Conservation (phyloP, 2,113 vertebrate species). For the Oxygymnocypris stewartii region DNA sequence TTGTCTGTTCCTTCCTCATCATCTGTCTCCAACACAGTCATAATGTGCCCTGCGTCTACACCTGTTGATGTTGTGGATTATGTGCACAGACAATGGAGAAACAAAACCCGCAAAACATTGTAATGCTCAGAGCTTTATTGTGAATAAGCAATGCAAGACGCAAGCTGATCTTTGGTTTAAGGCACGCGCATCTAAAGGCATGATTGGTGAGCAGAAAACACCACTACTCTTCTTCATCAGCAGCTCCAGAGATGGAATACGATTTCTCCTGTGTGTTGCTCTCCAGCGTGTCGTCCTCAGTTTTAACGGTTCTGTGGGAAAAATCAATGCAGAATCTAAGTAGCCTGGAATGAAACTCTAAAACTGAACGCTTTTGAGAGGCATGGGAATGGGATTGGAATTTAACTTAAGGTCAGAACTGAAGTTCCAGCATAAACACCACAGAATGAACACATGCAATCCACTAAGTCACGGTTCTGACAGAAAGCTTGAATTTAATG, state of each 20-base stretch:
- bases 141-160: neutral
- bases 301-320: conserved; percentile 67
- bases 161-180: conserved; percentile 5
- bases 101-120: neutral
- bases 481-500: neutral
- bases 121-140: conserved; percentile 48
- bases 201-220: conserved; percentile 58
- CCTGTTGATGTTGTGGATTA: conserved; percentile 13
- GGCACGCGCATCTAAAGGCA: conserved; percentile 61
- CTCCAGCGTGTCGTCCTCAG: conserved; percentile 68
- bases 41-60: neutral
- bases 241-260: conserved; percentile 74
- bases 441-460: neutral
- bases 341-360: neutral
- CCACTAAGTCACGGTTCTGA: neutral
- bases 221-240: conserved; percentile 73
- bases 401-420: neutral
- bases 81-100: neutral
- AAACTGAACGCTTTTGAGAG: neutral
- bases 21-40: neutral
- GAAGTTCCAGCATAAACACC: neutral
- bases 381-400: neutral
- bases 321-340: neutral
- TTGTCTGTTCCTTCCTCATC: neutral
- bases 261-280: conserved; percentile 72